Evolutionary conservation across 2,888 invertebrate genomes (phyloP).

Genomic region (Actias luna): DNA sequence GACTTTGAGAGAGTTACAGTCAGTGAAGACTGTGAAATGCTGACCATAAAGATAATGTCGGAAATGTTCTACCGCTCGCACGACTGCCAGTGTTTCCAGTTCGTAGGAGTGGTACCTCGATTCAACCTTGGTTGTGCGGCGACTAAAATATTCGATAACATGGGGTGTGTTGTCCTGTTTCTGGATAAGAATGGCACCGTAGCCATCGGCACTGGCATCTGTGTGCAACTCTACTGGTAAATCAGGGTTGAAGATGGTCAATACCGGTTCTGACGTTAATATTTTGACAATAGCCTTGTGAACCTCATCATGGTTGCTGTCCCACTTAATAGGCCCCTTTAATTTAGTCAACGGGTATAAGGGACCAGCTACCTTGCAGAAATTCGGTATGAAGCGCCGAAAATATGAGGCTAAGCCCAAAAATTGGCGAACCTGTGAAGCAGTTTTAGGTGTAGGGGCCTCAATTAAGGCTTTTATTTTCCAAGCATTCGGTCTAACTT

Average conservation of each 20-base stretch:
- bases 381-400: conserved; percentile 22
- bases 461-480: conserved; percentile 21
- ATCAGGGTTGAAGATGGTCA: conserved; percentile 16
- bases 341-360: conserved; percentile 19
- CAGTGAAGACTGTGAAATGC: conserved; percentile 25
- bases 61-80: no score
- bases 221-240: background rate
- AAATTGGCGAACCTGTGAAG: conserved; percentile 30
- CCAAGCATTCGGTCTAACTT: conserved; percentile 28
- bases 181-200: background rate
- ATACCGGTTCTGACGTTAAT: conserved; percentile 26
- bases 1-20: conserved; percentile 26
- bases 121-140: conserved; percentile 17
- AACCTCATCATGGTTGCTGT: conserved; percentile 20
- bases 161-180: background rate
- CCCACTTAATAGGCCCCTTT: conserved; percentile 21
- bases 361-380: conserved; percentile 11
- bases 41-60: conserved; percentile 23
- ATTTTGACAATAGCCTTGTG: conserved; percentile 23
- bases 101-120: conserved; percentile 19
- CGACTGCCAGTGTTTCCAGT: no score
- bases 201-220: background rate
- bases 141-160: conserved; percentile 14
- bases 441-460: conserved; percentile 24
- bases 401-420: conserved; percentile 31